Conservation (phyloP, 1,140 invertebrate genomes). For the Cherax destructor region DNA sequence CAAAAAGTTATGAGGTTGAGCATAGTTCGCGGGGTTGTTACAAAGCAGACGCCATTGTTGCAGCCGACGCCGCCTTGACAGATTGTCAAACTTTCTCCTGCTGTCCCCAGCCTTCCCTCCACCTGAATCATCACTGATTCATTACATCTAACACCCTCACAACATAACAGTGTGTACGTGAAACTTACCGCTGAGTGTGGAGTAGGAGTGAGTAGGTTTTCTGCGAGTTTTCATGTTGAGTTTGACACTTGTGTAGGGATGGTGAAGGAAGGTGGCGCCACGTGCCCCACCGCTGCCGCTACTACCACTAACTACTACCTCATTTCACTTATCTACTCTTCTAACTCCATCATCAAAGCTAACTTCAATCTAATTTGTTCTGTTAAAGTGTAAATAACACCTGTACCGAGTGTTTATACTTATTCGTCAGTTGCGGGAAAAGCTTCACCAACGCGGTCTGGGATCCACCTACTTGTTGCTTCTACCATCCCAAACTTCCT, state of each 20-base stretch:
- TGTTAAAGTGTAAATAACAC: background rate
- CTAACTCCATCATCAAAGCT: background rate
- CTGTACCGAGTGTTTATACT: background rate
- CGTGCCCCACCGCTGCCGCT: background rate
- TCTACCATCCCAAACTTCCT: background rate
- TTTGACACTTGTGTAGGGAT: constrained; percentile 57
- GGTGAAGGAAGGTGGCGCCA: constrained; percentile 49
- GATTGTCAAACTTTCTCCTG: constrained; percentile 55
- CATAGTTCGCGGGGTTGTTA: constrained; percentile 48
- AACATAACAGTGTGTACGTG: too few species aligned
- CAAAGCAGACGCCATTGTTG: constrained; percentile 65
- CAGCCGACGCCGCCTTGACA: constrained; percentile 62
- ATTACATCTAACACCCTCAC: background rate
- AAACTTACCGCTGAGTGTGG: constrained; percentile 22
- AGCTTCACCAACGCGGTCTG: background rate
- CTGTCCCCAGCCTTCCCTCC: background rate
- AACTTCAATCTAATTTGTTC: background rate
- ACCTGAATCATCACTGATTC: background rate
- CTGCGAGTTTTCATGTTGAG: constrained; percentile 60
- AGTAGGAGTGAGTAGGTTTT: constrained; percentile 29
- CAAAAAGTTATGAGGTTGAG: constrained; percentile 14
- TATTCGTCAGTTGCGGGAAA: background rate
- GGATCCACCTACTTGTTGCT: constrained; percentile 10
- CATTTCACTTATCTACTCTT: background rate
- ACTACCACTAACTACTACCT: background rate